phyloP scores from a whole-genome alignment of 2,113 vertebrate genomes.

The Tragulus kanchil region DNA sequence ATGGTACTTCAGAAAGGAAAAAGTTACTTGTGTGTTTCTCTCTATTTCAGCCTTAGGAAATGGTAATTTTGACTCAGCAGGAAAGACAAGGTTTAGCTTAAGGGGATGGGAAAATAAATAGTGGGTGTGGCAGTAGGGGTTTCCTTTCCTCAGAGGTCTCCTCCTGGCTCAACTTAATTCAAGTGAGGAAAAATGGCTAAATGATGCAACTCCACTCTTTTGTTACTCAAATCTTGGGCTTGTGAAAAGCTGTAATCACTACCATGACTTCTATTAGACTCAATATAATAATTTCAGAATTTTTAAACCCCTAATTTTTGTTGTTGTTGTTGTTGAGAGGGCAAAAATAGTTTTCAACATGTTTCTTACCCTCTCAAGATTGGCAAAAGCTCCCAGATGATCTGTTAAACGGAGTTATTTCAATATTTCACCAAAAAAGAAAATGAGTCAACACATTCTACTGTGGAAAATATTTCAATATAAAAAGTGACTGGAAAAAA shows the following conservation, averaged over 20 bases:
- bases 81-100: background rate
- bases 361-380: slow-evolving; percentile 7
- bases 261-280: background rate
- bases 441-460: background rate
- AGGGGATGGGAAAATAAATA: background rate
- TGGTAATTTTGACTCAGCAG: background rate
- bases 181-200: background rate
- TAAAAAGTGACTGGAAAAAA: slow-evolving; percentile 34
- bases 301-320: background rate
- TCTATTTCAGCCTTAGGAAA: background rate
- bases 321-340: background rate
- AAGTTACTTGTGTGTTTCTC: background rate
- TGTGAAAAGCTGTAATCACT: background rate
- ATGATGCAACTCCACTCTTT: background rate
- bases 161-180: background rate
- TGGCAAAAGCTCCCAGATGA: slow-evolving; percentile 36
- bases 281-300: background rate
- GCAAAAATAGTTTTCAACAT: background rate
- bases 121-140: accelerated
- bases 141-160: background rate
- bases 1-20: background rate
- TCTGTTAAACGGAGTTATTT: background rate
- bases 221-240: background rate
- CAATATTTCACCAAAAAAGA: background rate
- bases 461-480: slow-evolving; percentile 60